phyloP scores from a whole-genome alignment of 2,888 invertebrate genomes.

The Augiades crinisus region DNA sequence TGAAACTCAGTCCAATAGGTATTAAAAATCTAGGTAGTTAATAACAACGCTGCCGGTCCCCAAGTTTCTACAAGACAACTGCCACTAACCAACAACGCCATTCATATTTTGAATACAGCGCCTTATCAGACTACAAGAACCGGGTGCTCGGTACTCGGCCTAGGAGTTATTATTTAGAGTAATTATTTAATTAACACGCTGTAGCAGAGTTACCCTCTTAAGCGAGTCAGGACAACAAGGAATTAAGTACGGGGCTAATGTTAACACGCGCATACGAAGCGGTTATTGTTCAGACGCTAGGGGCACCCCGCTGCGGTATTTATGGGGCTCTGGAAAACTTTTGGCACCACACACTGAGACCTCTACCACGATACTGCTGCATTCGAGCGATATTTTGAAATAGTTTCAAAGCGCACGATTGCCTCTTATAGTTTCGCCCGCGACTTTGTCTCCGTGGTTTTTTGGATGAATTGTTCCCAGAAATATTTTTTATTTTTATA shows the following conservation, averaged over 20 bases:
- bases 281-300: slow-evolving; percentile 63
- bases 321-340: slow-evolving; percentile 71
- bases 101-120: no score
- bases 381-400: no score
- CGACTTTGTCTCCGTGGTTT: no score
- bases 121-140: slow-evolving; percentile 34
- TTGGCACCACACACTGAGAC: slow-evolving; percentile 66
- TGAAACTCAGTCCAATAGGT: no score
- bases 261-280: slow-evolving; percentile 74
- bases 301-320: slow-evolving; percentile 72
- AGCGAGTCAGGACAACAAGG: slow-evolving; percentile 77
- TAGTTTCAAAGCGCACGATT: no score
- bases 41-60: no score
- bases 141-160: slow-evolving; percentile 39
- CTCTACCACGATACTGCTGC: slow-evolving; percentile 20
- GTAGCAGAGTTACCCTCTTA: slow-evolving; percentile 75
- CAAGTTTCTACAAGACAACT: no score
- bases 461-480: no score
- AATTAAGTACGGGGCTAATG: slow-evolving; percentile 77
- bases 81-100: no score
- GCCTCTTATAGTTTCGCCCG: no score
- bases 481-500: no score
- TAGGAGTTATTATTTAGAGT: slow-evolving; percentile 76
- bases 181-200: slow-evolving; percentile 80
- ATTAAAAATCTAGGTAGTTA: no score